Evolutionary conservation across 2,113 vertebrate species (phyloP), one percentile per base, ranked within the genome.

Genomic region (Phaethon lepturus): DNA sequence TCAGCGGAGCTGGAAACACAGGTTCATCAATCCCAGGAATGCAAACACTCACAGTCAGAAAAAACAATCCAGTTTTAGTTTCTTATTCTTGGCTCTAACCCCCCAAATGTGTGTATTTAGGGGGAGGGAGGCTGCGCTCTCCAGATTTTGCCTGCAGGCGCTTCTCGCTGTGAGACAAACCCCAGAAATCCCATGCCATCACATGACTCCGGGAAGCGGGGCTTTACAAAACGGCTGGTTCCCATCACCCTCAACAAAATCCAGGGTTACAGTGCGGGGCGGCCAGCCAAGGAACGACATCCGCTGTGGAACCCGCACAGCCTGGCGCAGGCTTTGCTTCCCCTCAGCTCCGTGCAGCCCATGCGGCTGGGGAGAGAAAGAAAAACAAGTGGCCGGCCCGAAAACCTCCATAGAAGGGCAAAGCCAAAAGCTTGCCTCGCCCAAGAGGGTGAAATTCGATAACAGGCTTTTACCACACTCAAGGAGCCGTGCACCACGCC

Each of bases 71-170:
- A 0, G 4, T 7, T 35, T 47, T 29, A 68, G 38, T 47, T 49
- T 91, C 93, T 94, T 83, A 47, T 80, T 93, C 78, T 94, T 94
- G 95, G 96, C 96, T 86, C 29, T 3, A n/a, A 63, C 23, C 35
- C 90, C 53, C 35, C 15, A 31, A 9, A 50, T 6, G 76, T 10
- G 17, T 11, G n/a, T 31, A 53, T 52, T 40, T 0, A 1, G 81
- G 20, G 15, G 82, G 38, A 62, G 74, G 19, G n/a, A 49, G 18
- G 59, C 17, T 17, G 55, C 4, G 3, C 47, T 78, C 29, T 73
- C n/a, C 83, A 86, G 29, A 49, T 29, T 79, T 19, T 72, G 85
- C 60, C 77, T 35, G 49, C 63, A 73, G 64, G 76, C 38, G 0
- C 28, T 44, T 72, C 62, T 76, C 10, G 12, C 85, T 72, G 13